Percentiles rank a stretch among this genome's conserved stretches.
These are phyloP conservation scores for Ispidina picta DNA, from an alignment of 2,797 vertebrate species.

Conservation along the genomic window DNA sequence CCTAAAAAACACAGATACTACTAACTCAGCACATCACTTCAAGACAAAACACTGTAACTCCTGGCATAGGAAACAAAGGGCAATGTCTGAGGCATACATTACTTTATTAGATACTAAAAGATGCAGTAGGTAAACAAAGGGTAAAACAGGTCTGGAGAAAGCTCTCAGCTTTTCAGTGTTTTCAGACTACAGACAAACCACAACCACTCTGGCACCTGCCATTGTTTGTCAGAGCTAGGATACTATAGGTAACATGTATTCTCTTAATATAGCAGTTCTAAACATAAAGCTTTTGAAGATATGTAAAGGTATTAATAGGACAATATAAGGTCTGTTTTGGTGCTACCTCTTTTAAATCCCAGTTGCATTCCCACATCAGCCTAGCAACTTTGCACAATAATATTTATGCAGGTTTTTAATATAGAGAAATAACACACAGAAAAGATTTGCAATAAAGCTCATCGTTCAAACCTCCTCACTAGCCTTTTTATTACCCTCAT, in stretches of 20 bases:
- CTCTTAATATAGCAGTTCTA: neutral
- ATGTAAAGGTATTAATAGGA: neutral
- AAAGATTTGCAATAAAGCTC: constrained; percentile 32
- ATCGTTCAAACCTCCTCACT: neutral
- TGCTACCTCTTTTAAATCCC: neutral
- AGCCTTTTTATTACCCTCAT: constrained; percentile 36
- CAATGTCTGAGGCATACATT: neutral
- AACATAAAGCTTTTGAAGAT: neutral
- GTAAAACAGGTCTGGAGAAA: neutral
- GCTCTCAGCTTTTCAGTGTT: neutral
- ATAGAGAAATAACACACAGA: neutral
- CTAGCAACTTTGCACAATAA: neutral
- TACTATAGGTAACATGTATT: neutral
- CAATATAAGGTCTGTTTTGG: neutral
- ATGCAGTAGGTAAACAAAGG: neutral
- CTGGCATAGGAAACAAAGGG: neutral
- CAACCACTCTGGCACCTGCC: neutral
- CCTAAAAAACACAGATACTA: neutral
- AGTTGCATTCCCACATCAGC: neutral
- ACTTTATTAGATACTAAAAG: neutral
- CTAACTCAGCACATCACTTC: neutral
- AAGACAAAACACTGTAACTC: neutral
- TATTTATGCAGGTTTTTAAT: neutral
- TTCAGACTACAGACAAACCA: neutral
- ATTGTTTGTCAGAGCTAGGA: neutral